Base-by-base conservation (phyloP, 2,888 invertebrate genomes). In the Cremastinae sp. region DNA sequence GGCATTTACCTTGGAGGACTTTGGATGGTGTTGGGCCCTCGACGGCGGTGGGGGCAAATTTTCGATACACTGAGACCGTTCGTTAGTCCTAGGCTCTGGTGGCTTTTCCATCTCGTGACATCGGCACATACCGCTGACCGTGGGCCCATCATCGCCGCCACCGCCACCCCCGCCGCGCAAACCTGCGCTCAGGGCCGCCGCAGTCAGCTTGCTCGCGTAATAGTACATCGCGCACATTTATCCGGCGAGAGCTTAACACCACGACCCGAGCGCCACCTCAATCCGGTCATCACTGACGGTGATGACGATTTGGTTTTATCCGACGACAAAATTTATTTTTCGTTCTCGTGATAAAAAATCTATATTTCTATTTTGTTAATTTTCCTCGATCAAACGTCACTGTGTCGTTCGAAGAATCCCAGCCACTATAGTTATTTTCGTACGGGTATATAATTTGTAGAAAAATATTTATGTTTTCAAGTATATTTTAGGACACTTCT, bases 201-300 rank as follows among this genome's bases (percentile, higher is more conserved):
- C 93, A 89, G 93, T 93, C 87, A 93, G 89, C 90, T 93, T 93
- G 91, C 93, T 93, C 86, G 93, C 93, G 91, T 93, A 93, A 89
- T 93, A 93, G 91, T 93, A 93, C 93, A 93, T 93, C 91, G 93
- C 93, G 88, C 89, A 89, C 89, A 89, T 89, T 88, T 87, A 89
- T 87, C 85, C 86, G 84, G 83, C 82, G 86, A 85, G 82, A 87
- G 86, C 86, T 89, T 86, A 87, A 87, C 88, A 87, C 86, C 88
- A 85, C 88, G 86, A 79, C 87, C 86, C 80, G 82, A 85, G 82
- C 84, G 85, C 87, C 87, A 86, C 87, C 84, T 86, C 87, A 85
- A 88, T 86, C 83, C 84, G 85, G 86, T 89, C 89, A 89, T 89
- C 86, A 88, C 88, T 88, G 87, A 88, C 81, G 84, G 75, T 75